These are phyloP conservation scores for Apamea anceps DNA, from an alignment of 2,888 invertebrate species.

Conservation along the genomic window DNA sequence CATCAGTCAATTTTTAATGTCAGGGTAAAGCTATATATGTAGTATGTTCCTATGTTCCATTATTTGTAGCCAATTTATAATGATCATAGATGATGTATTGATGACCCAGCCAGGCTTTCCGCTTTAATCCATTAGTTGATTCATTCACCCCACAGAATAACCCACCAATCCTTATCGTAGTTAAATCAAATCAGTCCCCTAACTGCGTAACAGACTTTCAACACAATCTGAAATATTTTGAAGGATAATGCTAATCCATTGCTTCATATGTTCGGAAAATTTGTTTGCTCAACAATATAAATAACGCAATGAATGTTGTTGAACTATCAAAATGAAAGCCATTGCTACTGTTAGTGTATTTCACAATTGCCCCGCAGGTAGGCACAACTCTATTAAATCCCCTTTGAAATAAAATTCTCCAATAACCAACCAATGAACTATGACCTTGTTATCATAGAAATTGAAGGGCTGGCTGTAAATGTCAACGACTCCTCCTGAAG, in stretches of 20 bases:
- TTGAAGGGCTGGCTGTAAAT: constrained; percentile 56
- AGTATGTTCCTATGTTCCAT: background rate
- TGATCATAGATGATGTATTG: constrained; percentile 1
- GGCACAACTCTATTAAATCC: constrained; percentile 19
- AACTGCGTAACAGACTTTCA: too few relatives aligned
- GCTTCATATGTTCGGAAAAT: too few relatives aligned
- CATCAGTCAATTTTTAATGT: background rate
- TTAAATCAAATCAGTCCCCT: constrained; percentile 12
- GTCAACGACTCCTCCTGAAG: constrained; percentile 53
- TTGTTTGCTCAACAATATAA: too few relatives aligned
- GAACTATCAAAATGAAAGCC: too few relatives aligned
- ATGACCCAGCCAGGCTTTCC: background rate
- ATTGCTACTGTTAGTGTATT: too few relatives aligned
- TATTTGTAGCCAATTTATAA: constrained; percentile 2
- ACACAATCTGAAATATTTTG: too few relatives aligned
- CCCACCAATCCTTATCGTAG: background rate
- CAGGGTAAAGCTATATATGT: too few relatives aligned
- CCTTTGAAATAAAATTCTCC: constrained; percentile 27
- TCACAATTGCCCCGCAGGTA: background rate
- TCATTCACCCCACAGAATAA: background rate
- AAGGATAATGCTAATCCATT: too few relatives aligned
- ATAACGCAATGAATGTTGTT: too few relatives aligned
- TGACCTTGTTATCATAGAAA: constrained; percentile 54
- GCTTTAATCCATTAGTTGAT: constrained; percentile 26
- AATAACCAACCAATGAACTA: constrained; percentile 32